Base-by-base conservation (phyloP, 2,888 invertebrate species). In the Noctua pronuba region DNA sequence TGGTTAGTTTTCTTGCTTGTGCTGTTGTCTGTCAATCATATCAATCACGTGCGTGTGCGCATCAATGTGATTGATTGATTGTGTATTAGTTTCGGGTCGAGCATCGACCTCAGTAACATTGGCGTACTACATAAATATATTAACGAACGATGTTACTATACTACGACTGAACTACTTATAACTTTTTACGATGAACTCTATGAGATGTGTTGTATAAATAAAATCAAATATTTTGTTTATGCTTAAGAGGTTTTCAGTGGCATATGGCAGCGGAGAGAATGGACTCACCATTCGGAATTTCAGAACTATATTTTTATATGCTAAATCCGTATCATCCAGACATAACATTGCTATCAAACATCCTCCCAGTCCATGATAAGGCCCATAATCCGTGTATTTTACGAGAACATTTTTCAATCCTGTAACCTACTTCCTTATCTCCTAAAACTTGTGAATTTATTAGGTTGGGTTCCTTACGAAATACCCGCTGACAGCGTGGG, bases 11-110 rank as follows among this genome's bases (percentile, higher is more conserved):
- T 66, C 41, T 70, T 70, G 79, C 82, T 84, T 71, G 65, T 77
- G 77, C 41, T 76, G 75, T 79, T 83, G 82, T 86, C 90, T 85
- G 84, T 89, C 89, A 82, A 86, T 89, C 87, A 84, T 66, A 82
- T 77, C 75, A 73, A 82, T 80, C 73, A 79, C 77, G 21, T 75
- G 58, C 75, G 80, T 84, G 82, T 79, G 73, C 69, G 60, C 80
- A 76, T 77, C 77, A 77, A 69, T 83, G 58, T 79, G 87, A 77
- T 87, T 88, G 83, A 88, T 88, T 80, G 84, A 78, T 85, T 82
- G 84, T 79, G 75, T 84, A 80, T 82, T 77, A 82, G 78, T 83
- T 81, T 75, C 69, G 18, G 60, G 66, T 60, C 65, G 86, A 79
- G 80, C 82, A 88, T 82, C 78, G 89, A 88, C 86, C 89, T 75